Percentiles rank a stretch among this genome's conserved stretches.
Evolutionary conservation across 2,113 vertebrate genomes (phyloP).

Genomic region (Petromus typicus): DNA sequence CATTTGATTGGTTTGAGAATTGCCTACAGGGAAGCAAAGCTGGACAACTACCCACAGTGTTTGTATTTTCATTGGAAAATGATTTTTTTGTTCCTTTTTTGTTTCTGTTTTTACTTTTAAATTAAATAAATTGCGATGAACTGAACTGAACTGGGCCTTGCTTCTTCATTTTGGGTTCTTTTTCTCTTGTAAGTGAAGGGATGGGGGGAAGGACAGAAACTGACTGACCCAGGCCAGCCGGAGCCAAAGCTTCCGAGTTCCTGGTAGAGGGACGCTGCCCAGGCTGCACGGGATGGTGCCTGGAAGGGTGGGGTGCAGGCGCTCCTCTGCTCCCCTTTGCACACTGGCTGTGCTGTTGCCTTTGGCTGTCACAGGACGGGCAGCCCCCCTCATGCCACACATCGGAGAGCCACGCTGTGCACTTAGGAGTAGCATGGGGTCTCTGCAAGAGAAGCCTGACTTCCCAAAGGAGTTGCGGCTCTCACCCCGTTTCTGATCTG

Average conservation of each 20-base stretch:
- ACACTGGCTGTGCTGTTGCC: not conserved
- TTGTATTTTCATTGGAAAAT: conserved; percentile 89
- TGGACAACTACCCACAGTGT: conserved; percentile 89
- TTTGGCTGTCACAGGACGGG: not conserved
- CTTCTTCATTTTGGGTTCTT: conserved; percentile 60
- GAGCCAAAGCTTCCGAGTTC: not conserved
- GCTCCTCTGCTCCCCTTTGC: not conserved
- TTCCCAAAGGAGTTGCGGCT: conserved; percentile 3
- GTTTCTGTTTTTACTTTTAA: conserved; percentile 82
- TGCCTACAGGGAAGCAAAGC: conserved; percentile 84
- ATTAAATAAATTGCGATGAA: conserved; percentile 88
- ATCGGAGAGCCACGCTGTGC: not conserved
- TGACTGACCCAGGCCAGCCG: too few species aligned
- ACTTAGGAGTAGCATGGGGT: not conserved
- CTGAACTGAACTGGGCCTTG: conserved; percentile 80
- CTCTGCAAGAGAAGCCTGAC: not conserved
- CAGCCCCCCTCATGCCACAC: not conserved
- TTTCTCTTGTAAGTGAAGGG: not conserved
- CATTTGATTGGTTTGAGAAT: conserved; percentile 85
- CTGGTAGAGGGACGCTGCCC: not conserved
- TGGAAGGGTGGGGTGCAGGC: not conserved
- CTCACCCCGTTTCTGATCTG: not conserved
- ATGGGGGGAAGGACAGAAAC: not conserved
- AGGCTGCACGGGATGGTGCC: not conserved
- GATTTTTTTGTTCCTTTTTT: conserved; percentile 79